Evolutionary conservation across 2,797 vertebrate genomes (phyloP).

Genomic region (Meda fulgida): DNA sequence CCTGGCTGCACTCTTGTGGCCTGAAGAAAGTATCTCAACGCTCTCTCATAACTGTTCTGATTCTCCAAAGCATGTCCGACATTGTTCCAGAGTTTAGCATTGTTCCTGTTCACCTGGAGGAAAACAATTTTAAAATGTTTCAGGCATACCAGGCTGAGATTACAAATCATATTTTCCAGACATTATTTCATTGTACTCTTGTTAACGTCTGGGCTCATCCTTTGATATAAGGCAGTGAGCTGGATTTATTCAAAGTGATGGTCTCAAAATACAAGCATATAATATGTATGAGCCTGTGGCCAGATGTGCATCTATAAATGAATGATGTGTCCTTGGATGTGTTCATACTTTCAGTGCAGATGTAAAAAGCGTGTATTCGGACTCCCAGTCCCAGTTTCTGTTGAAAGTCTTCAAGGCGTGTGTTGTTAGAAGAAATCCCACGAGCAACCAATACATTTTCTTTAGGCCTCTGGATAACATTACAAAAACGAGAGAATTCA

Average conservation of each 20-base stretch:
- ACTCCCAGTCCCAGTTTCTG: constrained; percentile 98
- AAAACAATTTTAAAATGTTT: constrained; percentile 23
- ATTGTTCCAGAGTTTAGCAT: constrained; percentile 98
- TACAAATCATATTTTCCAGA: constrained; percentile 9
- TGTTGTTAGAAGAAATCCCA: constrained; percentile 85
- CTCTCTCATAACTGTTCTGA: constrained; percentile 91
- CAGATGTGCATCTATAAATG: constrained; percentile 18
- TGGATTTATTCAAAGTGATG: constrained; percentile 29
- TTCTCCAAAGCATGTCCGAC: constrained; percentile 97
- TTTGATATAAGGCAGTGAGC: not conserved
- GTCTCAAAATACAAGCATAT: constrained; percentile 15
- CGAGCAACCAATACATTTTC: constrained; percentile 90
- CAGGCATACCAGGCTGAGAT: not conserved
- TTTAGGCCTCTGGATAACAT: constrained; percentile 78
- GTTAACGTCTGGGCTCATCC: not conserved
- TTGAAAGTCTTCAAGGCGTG: constrained; percentile 94
- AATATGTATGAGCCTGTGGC: constrained; percentile 18
- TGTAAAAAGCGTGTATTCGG: constrained; percentile 96
- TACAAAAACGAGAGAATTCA: not conserved
- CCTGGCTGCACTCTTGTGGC: constrained; percentile 96
- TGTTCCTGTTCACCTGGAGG: constrained; percentile 95
- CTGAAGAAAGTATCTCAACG: constrained; percentile 92
- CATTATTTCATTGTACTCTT: constrained; percentile 15
- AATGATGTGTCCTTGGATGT: constrained; percentile 24
- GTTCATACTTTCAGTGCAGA: constrained; percentile 92